Conservation (phyloP, 2,888 invertebrate species). For the Halocaridina rubra region DNA sequence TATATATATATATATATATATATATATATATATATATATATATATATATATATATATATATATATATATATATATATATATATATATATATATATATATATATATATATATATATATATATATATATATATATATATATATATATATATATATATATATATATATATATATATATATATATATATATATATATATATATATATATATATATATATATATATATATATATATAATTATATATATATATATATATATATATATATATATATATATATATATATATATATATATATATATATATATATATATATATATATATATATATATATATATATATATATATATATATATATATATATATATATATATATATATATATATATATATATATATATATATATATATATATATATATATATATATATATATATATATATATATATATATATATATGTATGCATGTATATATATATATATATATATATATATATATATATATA, state of each 20-base stretch:
- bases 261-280: no score
- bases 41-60: background rate
- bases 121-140: background rate
- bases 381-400: no score
- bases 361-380: no score
- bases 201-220: background rate
- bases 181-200: background rate
- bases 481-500: no score
- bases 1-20: background rate
- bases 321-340: no score
- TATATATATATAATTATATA: background rate
- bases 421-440: no score
- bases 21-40: background rate
- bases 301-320: no score
- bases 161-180: background rate
- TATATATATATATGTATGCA: no score
- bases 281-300: no score
- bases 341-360: no score
- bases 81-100: background rate
- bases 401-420: no score
- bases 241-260: background rate
- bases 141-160: background rate
- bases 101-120: background rate
- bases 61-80: background rate
- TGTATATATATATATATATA: no score